Evolutionary conservation across 2,797 vertebrate genomes (phyloP).

Genomic region (Onychomys arenicola): DNA sequence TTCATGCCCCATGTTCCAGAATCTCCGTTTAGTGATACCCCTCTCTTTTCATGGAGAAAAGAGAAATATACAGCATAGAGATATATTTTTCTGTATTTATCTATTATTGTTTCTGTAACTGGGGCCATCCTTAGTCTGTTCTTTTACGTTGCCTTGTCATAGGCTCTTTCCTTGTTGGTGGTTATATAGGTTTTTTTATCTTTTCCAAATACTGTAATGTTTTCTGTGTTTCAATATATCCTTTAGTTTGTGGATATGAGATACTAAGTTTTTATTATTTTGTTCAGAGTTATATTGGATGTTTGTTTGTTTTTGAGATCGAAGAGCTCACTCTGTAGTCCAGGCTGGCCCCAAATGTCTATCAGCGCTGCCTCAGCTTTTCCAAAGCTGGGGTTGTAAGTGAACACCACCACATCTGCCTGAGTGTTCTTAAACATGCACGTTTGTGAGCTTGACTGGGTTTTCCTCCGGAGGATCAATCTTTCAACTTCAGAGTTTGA

Average conservation of each 20-base stretch:
- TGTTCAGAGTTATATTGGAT: neutral
- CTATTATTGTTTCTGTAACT: neutral
- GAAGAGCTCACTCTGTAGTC: neutral
- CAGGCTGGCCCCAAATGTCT: neutral
- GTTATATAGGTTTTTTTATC: neutral
- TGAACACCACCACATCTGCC: neutral
- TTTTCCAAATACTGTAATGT: neutral
- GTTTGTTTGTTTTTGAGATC: neutral
- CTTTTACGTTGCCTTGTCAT: neutral
- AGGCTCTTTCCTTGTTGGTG: neutral
- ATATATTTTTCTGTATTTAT: neutral
- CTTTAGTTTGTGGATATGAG: neutral
- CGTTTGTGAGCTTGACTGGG: constrained; percentile 19
- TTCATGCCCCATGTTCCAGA: neutral
- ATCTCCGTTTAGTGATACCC: neutral
- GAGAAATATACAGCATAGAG: neutral
- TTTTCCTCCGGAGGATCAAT: constrained; percentile 3
- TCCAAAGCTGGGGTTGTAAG: neutral
- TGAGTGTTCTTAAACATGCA: neutral
- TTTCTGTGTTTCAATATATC: neutral
- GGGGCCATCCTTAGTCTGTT: neutral
- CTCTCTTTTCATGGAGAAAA: neutral
- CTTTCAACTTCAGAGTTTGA: neutral
- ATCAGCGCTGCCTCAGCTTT: neutral
- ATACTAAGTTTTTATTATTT: constrained; percentile 34